A percentile compares a stretch with the other conserved stretches of the same genome.
Conservation (phyloP, 2,888 invertebrate genomes). For the Trichacis sp. region DNA sequence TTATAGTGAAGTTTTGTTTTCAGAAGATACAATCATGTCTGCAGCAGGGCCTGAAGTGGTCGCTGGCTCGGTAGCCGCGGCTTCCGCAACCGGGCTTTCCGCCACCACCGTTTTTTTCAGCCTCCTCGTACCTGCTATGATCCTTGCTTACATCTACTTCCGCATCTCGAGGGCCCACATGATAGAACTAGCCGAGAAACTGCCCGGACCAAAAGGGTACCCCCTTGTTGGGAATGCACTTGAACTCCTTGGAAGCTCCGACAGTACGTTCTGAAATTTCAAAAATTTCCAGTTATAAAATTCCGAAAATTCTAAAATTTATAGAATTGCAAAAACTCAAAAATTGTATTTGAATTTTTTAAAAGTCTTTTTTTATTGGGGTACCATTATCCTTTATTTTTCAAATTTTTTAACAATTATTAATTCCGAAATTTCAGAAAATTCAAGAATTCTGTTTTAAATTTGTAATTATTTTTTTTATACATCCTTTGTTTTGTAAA, state of each 20-base stretch:
- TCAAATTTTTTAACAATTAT: too few species aligned
- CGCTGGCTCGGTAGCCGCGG: constrained; percentile 60
- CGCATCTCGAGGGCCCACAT: constrained; percentile 79
- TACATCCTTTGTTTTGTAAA: too few species aligned
- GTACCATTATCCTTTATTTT: too few species aligned
- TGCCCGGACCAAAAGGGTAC: constrained; percentile 80
- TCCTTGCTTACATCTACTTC: constrained; percentile 83
- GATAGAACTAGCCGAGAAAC: constrained; percentile 78
- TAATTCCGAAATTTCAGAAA: too few species aligned
- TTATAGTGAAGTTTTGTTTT: too few species aligned
- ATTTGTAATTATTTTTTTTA: too few species aligned
- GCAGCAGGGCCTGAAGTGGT: constrained; percentile 63
- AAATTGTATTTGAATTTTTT: background rate
- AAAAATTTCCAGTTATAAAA: background rate
- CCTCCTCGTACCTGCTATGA: constrained; percentile 78
- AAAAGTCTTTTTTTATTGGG: too few species aligned
- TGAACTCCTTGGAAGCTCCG: constrained; percentile 80
- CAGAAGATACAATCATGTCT: constrained; percentile 54
- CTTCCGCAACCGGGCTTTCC: constrained; percentile 71
- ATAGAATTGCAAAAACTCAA: background rate
- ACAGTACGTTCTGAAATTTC: constrained; percentile 72
- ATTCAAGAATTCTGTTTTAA: too few species aligned
- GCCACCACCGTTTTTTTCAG: constrained; percentile 79
- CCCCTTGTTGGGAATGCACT: constrained; percentile 83
- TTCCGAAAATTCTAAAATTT: background rate